phyloP scores from a whole-genome alignment of 2,113 vertebrate species.

The Lasiurus cinereus region DNA sequence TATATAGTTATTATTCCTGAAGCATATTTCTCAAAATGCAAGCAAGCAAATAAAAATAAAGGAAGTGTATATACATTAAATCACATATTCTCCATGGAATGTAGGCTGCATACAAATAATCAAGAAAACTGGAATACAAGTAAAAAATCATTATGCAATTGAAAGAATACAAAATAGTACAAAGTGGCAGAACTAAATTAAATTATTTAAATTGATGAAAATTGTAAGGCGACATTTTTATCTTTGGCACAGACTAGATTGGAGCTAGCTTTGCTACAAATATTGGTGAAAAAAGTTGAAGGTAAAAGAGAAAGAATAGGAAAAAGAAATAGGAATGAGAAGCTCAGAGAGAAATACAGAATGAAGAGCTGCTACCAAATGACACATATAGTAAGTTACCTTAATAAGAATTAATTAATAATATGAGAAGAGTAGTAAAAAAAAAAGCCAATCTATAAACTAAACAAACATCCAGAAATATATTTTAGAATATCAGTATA shows the following conservation, averaged over 20 bases:
- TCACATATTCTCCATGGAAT: background rate
- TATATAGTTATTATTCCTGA: background rate
- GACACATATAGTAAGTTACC: background rate
- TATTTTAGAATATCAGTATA: background rate
- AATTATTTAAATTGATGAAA: conserved; percentile 1
- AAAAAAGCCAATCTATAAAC: background rate
- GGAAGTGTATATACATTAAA: background rate
- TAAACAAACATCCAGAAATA: background rate
- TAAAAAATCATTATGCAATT: background rate
- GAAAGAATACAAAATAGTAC: background rate
- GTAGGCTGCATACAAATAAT: background rate
- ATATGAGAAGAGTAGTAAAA: background rate
- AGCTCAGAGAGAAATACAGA: background rate
- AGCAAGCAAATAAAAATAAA: conserved; percentile 13
- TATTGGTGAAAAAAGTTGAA: background rate
- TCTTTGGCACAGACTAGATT: background rate
- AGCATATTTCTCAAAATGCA: background rate
- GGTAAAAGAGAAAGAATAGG: background rate
- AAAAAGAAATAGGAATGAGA: background rate
- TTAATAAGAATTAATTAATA: background rate
- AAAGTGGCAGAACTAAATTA: background rate
- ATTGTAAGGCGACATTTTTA: background rate
- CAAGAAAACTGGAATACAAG: background rate
- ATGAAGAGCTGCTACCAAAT: background rate
- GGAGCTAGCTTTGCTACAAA: background rate